phyloP scores from a whole-genome alignment of 2,113 vertebrate species.

The Sapajus apella region DNA sequence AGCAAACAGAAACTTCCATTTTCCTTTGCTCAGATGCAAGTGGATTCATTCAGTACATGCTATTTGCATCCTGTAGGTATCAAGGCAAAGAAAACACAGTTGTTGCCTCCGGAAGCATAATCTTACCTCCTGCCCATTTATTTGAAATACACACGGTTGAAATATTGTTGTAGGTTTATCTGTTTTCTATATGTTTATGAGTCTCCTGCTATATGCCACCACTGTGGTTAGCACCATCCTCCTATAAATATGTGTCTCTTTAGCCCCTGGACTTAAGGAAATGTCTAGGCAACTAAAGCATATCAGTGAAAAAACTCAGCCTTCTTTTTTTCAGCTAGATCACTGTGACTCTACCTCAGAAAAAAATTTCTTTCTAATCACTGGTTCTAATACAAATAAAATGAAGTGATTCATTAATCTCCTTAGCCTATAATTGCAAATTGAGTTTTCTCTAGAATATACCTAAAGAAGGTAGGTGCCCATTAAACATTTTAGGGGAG shows the following conservation, averaged over 20 bases:
- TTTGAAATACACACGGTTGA: neutral
- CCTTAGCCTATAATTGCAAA: slow-evolving; percentile 75
- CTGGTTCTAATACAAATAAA: slow-evolving; percentile 71
- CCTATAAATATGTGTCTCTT: neutral
- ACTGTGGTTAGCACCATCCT: neutral
- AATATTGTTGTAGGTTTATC: neutral
- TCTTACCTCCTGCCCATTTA: neutral
- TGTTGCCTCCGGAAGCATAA: neutral
- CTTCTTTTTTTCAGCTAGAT: neutral
- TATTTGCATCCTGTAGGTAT: neutral
- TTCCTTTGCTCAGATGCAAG: too few relatives aligned
- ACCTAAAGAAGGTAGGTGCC: slow-evolving; percentile 73
- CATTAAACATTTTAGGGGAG: slow-evolving; percentile 71
- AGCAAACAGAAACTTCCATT: neutral
- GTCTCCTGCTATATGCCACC: neutral
- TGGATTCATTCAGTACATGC: neutral
- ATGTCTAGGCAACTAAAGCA: neutral
- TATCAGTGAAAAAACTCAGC: neutral
- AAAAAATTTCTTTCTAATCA: slow-evolving; percentile 56
- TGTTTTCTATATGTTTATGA: neutral
- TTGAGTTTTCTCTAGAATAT: slow-evolving; percentile 69
- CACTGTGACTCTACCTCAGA: slow-evolving; percentile 18
- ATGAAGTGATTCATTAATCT: slow-evolving; percentile 78
- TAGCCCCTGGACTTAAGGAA: neutral
- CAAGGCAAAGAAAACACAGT: neutral